Base-by-base conservation (phyloP, 2,113 vertebrate genomes). In the Cyrtonyx montezumae region DNA sequence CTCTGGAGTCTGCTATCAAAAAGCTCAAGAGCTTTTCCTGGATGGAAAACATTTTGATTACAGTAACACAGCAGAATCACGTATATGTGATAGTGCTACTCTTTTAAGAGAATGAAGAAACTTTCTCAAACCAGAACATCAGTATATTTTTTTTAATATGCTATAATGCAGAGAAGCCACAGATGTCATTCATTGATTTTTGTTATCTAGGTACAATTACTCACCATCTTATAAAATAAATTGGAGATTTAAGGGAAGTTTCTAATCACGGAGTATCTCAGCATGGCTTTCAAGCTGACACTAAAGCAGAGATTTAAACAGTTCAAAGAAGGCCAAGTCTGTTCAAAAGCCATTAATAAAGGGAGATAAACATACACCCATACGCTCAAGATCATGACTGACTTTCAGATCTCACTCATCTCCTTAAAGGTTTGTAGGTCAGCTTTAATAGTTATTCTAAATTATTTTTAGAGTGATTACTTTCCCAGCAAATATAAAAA, bases 331-430 rank as follows among this genome's bases (percentile, higher is more conserved):
- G 36, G 11, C 53, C 30, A 28, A 42, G 61, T 37, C 21, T 62
- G 5, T 14, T 56, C 22, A 51, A 48, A 53, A n/a, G 40, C 8
- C n/a, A 36, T 63, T 76, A 70, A 65, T 23, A 46, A 73, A 56
- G 22, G 16, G 0, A 0, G 9, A 59, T 17, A 32, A 62, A n/a
- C 8, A 69, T 1, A 36, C 2, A 74, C 7, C 4, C 1, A 2
- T 36, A 49, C 58, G 18, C 45, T 79, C 12, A 63, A 10, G 7
- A 37, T 9, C 3, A 1, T 40, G 13, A 55, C 10, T 20, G 45
- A 53, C 7, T 80, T 84, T 40, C 42, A 66, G 65, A 58, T 3
- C 4, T 63, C 66, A 17, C 2, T 4, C 20, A 55, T 21, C 15
- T 46, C 36, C 28, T 63, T 45, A 66, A 2, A 23, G 5, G 8